Evolutionary conservation across 30 jellyfish, hydroid and myxozoan genomes (phyloP).

Genomic region (Pseudorhiza aurosa): DNA sequence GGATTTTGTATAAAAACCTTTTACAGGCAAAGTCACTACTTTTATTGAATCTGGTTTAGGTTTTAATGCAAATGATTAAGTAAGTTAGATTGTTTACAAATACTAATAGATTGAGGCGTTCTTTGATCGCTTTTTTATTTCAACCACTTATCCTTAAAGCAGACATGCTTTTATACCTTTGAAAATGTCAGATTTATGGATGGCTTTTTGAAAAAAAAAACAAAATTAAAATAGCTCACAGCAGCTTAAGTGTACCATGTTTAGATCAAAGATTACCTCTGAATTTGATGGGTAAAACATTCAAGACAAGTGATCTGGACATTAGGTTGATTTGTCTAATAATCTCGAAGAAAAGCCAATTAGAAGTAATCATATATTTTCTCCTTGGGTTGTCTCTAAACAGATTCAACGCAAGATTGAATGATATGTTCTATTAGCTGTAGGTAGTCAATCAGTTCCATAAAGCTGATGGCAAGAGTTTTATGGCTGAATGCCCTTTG

Average conservation of each 20-base stretch:
- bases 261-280: not conserved
- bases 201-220: not conserved
- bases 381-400: too few species aligned
- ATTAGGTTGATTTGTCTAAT: not conserved
- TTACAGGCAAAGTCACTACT: not conserved
- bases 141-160: not conserved
- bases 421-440: too few species aligned
- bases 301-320: not conserved
- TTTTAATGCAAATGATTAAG: slow-evolving; percentile 23
- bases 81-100: not conserved
- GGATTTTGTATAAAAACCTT: not conserved
- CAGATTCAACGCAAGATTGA: too few species aligned
- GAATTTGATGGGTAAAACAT: not conserved
- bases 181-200: not conserved
- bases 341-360: too few species aligned
- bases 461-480: too few species aligned
- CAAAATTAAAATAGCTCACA: not conserved
- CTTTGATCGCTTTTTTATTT: not conserved
- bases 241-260: not conserved
- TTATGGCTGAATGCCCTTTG: too few species aligned
- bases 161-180: not conserved
- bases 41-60: not conserved
- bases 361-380: too few species aligned
- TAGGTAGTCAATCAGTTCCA: too few species aligned
- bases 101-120: not conserved